Conservation (phyloP, 2,888 invertebrate species). For the Drosophila atripex region DNA sequence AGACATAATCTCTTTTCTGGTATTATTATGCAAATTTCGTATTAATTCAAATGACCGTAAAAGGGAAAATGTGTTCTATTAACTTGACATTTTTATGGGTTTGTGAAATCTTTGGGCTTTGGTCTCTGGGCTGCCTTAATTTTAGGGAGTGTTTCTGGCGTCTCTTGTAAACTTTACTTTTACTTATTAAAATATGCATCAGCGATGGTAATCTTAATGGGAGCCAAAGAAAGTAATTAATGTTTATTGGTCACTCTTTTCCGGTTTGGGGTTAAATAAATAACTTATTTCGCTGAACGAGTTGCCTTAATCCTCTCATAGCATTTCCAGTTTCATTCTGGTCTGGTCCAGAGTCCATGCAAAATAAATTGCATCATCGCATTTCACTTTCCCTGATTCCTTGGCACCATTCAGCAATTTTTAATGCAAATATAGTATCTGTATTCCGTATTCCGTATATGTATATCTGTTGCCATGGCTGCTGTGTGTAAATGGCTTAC, state of each 20-base stretch:
- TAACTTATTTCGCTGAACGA: not conserved
- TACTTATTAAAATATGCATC: constrained; percentile 45
- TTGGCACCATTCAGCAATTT: constrained; percentile 21
- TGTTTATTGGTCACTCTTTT: not conserved
- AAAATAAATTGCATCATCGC: constrained; percentile 46
- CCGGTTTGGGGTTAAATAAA: not conserved
- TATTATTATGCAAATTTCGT: constrained; percentile 71
- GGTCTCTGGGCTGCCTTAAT: constrained; percentile 7
- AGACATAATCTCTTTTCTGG: constrained; percentile 38
- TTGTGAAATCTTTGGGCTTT: constrained; percentile 63
- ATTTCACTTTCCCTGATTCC: constrained; percentile 61
- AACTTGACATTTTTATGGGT: constrained; percentile 60
- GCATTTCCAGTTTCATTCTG: constrained; percentile 4
- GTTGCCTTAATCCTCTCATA: not conserved
- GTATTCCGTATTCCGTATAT: constrained; percentile 25
- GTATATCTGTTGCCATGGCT: constrained; percentile 53
- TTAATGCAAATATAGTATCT: constrained; percentile 32
- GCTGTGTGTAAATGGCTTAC: constrained; percentile 62
- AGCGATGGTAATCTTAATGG: constrained; percentile 19
- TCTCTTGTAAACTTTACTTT: constrained; percentile 34
- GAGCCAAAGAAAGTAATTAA: constrained; percentile 20
- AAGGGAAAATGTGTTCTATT: constrained; percentile 54
- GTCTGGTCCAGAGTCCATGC: not conserved
- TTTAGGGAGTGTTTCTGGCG: constrained; percentile 28
- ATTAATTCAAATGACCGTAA: constrained; percentile 65